phyloP scores from a whole-genome alignment of 2,113 vertebrate species.

The Mesocricetus auratus region DNA sequence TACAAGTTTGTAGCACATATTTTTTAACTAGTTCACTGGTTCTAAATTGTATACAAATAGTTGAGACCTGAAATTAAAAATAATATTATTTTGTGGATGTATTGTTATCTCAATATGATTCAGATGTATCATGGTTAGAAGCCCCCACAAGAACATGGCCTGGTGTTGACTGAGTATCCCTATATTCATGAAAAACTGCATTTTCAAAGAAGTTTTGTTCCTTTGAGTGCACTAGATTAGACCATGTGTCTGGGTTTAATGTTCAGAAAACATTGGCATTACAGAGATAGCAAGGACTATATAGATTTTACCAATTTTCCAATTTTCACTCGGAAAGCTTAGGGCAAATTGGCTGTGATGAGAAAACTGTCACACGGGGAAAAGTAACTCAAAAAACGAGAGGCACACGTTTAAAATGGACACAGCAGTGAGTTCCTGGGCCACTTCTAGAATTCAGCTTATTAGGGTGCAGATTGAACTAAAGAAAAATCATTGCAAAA shows the following conservation, averaged over 20 bases:
- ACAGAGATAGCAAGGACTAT: background rate
- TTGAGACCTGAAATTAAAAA: constrained; percentile 24
- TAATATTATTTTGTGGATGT: background rate
- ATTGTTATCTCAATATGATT: background rate
- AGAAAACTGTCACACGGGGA: constrained; percentile 30
- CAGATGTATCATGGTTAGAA: background rate
- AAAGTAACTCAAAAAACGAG: constrained; percentile 49
- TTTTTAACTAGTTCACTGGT: background rate
- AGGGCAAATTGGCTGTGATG: constrained; percentile 47
- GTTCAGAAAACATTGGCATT: background rate
- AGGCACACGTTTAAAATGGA: constrained; percentile 46
- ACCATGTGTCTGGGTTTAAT: background rate
- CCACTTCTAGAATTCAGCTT: constrained; percentile 30
- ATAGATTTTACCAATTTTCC: constrained; percentile 55
- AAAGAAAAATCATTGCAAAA: constrained; percentile 43
- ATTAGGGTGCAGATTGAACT: constrained; percentile 47
- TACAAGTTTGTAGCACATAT: constrained; percentile 31
- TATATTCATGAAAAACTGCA: constrained; percentile 3
- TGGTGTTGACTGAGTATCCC: background rate
- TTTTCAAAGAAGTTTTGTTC: constrained; percentile 43
- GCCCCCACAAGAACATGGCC: constrained; percentile 2
- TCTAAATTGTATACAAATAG: background rate
- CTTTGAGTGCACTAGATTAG: background rate
- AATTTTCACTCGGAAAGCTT: constrained; percentile 60
- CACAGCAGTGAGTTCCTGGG: background rate